Evolutionary conservation across 2,888 invertebrate genomes (phyloP).

Genomic region (Rhabditoides inermis): DNA sequence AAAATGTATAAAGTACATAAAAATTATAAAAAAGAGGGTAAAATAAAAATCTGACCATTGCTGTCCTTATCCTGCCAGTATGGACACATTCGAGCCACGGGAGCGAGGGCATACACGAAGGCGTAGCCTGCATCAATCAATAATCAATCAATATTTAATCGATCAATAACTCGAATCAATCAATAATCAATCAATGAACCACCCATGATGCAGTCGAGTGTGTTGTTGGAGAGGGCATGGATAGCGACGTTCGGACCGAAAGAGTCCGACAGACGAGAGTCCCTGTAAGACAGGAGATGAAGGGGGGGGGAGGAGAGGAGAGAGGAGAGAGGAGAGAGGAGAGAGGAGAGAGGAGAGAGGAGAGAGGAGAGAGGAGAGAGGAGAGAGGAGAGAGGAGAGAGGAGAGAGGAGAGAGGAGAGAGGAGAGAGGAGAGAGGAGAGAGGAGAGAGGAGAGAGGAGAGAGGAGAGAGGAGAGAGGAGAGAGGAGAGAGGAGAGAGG

Average conservation of each 20-base stretch:
- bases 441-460: background rate
- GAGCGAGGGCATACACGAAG: slow-evolving; percentile 40
- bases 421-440: background rate
- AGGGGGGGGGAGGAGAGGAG: background rate
- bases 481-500: background rate
- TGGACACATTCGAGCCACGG: slow-evolving; percentile 48
- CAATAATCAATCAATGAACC: background rate
- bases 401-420: background rate
- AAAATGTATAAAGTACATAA: no score
- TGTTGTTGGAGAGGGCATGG: slow-evolving; percentile 27
- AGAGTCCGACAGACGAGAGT: slow-evolving; percentile 43
- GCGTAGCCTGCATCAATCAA: background rate
- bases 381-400: background rate
- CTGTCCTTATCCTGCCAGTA: slow-evolving; percentile 37
- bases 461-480: background rate
- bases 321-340: background rate
- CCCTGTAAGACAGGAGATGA: slow-evolving; percentile 17
- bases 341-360: background rate
- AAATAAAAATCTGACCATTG: no score
- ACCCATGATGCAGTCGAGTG: slow-evolving; percentile 48
- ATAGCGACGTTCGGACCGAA: slow-evolving; percentile 49
- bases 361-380: background rate
- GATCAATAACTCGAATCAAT: background rate
- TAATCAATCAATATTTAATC: background rate
- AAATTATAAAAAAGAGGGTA: no score